Percentiles rank a stretch among this genome's conserved stretches.
phyloP scores from a whole-genome alignment of 2,797 vertebrate genomes.

The Macrochelys suwanniensis region DNA sequence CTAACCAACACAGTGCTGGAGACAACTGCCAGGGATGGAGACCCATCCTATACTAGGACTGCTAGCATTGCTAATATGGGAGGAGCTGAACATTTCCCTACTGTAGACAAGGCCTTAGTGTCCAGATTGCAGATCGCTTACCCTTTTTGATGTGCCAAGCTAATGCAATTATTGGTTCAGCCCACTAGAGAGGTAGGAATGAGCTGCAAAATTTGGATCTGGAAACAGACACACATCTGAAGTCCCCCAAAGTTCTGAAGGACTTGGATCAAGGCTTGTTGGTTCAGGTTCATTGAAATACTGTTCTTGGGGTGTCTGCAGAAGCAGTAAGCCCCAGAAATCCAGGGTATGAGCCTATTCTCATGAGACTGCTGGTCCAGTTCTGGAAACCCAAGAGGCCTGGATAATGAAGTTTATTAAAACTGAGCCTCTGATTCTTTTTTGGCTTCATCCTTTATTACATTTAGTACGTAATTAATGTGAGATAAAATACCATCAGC shows the following conservation, averaged over 20 bases:
- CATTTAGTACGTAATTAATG: conserved; percentile 29
- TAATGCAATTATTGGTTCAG: neutral
- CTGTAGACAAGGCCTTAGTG: neutral
- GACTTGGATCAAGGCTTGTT: neutral
- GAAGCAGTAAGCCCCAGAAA: conserved; percentile 19
- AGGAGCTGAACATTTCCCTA: neutral
- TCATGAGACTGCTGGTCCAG: neutral
- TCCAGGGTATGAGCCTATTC: neutral
- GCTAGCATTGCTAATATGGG: neutral
- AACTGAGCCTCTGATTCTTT: conserved; percentile 9
- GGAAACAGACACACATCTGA: neutral
- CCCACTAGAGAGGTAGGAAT: neutral
- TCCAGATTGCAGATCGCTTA: neutral
- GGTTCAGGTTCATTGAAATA: neutral
- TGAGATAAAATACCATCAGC: conserved; percentile 15
- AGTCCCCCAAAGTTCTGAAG: neutral
- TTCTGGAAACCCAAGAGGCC: neutral
- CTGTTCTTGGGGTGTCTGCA: neutral
- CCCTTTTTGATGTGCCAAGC: neutral
- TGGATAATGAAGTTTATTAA: neutral
- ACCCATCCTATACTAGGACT: neutral
- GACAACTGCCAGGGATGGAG: neutral
- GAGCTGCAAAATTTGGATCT: neutral
- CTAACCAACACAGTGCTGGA: neutral
- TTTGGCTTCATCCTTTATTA: conserved; percentile 11